Evolutionary conservation across 2,113 vertebrate species (phyloP).

Genomic region (Progne subis): DNA sequence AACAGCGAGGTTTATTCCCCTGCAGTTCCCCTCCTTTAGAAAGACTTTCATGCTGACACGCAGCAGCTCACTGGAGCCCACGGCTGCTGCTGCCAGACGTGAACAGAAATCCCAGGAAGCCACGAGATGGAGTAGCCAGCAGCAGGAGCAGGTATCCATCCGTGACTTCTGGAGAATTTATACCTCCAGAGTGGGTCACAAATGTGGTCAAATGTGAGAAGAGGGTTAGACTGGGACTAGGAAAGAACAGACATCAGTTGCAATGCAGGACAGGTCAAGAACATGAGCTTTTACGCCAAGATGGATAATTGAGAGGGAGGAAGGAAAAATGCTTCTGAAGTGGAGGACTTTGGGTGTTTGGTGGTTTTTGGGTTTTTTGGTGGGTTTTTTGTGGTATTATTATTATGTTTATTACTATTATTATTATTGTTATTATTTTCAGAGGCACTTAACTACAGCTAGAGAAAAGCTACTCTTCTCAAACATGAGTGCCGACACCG

Average conservation of each 20-base stretch:
- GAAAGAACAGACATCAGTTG: background rate
- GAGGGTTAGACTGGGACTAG: background rate
- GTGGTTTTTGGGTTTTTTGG: no score
- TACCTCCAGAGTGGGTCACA: background rate
- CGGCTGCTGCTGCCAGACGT: background rate
- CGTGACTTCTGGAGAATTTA: background rate
- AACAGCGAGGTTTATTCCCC: background rate
- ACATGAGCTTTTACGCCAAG: fast-evolving
- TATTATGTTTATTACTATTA: no score
- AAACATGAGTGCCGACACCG: background rate
- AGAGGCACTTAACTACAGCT: background rate
- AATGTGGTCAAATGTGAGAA: background rate
- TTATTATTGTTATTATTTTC: background rate
- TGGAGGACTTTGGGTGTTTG: background rate
- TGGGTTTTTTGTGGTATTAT: no score
- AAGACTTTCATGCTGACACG: background rate
- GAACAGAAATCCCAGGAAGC: background rate
- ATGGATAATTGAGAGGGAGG: background rate
- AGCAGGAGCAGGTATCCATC: background rate
- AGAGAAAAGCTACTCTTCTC: background rate
- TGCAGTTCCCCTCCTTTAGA: background rate
- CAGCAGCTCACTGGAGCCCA: background rate
- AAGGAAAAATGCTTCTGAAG: background rate
- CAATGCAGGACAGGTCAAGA: background rate
- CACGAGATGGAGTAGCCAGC: fast-evolving